These are phyloP conservation scores for Spinibarbus caldwelli DNA, from an alignment of 2,797 vertebrate genomes.

Conservation along the genomic window DNA sequence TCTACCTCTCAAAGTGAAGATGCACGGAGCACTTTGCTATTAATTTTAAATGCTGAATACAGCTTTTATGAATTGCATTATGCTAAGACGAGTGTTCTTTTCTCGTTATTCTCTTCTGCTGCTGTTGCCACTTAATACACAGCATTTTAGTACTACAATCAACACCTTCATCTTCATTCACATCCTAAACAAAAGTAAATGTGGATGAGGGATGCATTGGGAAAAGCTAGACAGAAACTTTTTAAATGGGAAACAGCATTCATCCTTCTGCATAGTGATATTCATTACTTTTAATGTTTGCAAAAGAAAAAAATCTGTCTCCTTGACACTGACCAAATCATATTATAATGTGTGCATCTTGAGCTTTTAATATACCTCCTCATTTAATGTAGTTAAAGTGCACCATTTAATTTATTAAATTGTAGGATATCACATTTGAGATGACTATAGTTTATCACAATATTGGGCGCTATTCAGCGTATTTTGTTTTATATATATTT, in stretches of 20 bases:
- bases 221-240: background rate
- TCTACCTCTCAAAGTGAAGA: background rate
- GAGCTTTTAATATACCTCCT: too few relatives aligned
- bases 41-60: constrained; percentile 4
- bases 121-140: background rate
- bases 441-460: background rate
- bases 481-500: background rate
- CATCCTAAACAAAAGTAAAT: background rate
- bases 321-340: background rate
- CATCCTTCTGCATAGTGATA: background rate
- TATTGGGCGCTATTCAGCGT: background rate
- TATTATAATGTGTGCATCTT: background rate
- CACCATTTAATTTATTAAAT: background rate
- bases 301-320: background rate
- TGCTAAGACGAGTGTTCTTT: background rate
- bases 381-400: background rate
- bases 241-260: background rate
- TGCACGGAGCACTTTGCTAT: background rate
- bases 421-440: background rate
- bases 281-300: background rate
- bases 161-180: constrained; percentile 21
- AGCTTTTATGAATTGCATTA: background rate
- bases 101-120: background rate
- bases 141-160: constrained; percentile 8
- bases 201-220: background rate